Evolutionary conservation across 2,113 vertebrate genomes (phyloP), one percentile per base, ranked within the genome.

Genomic region (Isichthys henryi): DNA sequence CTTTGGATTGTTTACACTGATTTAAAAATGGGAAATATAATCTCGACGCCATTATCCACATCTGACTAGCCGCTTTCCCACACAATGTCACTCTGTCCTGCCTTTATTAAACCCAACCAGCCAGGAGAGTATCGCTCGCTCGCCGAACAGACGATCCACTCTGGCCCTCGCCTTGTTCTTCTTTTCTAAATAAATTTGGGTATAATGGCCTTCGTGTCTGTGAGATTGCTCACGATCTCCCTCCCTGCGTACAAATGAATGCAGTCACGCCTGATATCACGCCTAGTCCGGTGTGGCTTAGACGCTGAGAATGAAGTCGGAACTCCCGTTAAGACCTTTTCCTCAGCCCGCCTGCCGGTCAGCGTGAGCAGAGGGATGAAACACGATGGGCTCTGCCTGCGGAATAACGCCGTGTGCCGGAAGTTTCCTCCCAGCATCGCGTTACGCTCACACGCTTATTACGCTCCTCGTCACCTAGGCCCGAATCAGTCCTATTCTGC

Each of bases 201-300:
- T 70, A 17, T 92, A 91, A 93, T 92, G 90, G 92, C 93, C 90
- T 93, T 92, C 91, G 91, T 87, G 66, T 80, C 27, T 56, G 3
- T 66, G 45, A 49, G 50, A 93, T 96, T 93, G 92, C 91, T 74
- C 0, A 91, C 93, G 93, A 93, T 88, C 94, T 93, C 87, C 90
- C 92, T 91, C 91, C 93, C 95, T 94, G 94, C 92, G 93, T 94
- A 94, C 92, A 94, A 91, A 95, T 94, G 94, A 95, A 96, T 96
- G 92, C 96, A 97, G 97, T 96, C 96, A 93, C 92, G 92, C 39
- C 90, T 88, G 94, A 95, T 94, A 95, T 97, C 96, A 95, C 93
- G 90, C 94, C 92, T 93, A 95, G 94, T 86, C 95, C 95, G 85
- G 23, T 31, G 15, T 35, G 9, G 1, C 19, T 39, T 43, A 17